phyloP scores from a whole-genome alignment of 2,888 invertebrate genomes.

The Cenopis cana region DNA sequence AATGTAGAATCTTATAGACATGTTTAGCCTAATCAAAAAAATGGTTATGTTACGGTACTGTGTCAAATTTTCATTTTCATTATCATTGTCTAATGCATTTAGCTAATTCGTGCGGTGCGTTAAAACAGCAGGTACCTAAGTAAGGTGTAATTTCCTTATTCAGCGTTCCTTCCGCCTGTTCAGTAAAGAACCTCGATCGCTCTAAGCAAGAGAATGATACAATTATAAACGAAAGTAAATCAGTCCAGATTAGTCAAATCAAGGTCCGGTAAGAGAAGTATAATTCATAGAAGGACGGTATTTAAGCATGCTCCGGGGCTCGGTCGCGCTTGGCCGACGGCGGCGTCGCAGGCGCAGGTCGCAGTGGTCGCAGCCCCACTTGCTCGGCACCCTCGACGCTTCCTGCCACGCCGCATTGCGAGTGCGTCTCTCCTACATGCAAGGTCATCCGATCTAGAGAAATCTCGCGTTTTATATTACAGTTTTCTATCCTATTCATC shows the following conservation, averaged over 20 bases:
- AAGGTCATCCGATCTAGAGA: slow-evolving; percentile 41
- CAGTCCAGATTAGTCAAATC: not conserved
- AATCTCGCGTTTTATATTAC: slow-evolving; percentile 29
- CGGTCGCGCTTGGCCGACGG: slow-evolving; percentile 53
- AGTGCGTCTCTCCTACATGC: slow-evolving; percentile 45
- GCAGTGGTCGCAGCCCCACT: slow-evolving; percentile 54
- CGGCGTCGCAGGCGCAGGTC: slow-evolving; percentile 26
- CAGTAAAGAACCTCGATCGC: no score
- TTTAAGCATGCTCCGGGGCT: slow-evolving; percentile 2
- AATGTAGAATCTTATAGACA: no score
- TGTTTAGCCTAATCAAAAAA: no score
- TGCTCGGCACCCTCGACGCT: slow-evolving; percentile 51
- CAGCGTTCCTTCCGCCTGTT: no score
- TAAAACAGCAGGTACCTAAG: no score
- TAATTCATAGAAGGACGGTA: not conserved
- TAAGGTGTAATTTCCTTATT: no score
- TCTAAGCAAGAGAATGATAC: no score
- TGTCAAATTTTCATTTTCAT: no score
- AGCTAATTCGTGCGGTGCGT: no score
- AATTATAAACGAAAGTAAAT: not conserved
- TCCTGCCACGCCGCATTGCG: slow-evolving; percentile 53
- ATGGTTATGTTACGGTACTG: no score
- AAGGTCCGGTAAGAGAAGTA: not conserved
- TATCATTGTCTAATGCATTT: no score
- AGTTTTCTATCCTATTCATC: slow-evolving; percentile 26